Evolutionary conservation across 2,113 vertebrate species (phyloP).

Genomic region (Tiliqua scincoides): DNA sequence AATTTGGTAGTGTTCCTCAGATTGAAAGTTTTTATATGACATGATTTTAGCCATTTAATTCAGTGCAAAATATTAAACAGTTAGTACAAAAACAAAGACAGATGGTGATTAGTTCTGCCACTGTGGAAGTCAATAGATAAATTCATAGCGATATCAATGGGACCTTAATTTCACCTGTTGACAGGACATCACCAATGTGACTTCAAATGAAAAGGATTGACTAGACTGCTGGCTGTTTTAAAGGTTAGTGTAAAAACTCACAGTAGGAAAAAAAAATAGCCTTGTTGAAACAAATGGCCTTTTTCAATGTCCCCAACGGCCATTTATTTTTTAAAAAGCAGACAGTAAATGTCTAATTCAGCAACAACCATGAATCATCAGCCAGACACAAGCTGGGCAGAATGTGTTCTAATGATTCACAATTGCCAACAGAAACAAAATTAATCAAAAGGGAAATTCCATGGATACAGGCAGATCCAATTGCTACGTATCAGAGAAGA

Average conservation of each 20-base stretch:
- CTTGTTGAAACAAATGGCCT: constrained; percentile 50
- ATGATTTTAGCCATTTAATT: not conserved
- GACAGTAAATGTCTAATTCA: constrained; percentile 29
- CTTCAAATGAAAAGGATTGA: not conserved
- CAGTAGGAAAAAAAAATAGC: constrained; percentile 25
- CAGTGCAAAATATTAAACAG: too few species aligned
- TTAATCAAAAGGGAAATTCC: not conserved
- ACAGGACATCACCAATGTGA: not conserved
- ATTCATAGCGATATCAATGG: not conserved
- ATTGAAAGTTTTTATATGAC: not conserved
- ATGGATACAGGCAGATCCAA: not conserved
- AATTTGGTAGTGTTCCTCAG: not conserved
- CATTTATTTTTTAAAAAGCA: constrained; percentile 35
- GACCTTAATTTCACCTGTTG: not conserved
- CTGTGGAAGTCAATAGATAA: not conserved
- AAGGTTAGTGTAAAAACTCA: constrained; percentile 24
- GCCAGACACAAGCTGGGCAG: constrained; percentile 35
- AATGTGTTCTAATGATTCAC: not conserved
- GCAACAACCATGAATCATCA: constrained; percentile 49
- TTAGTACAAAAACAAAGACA: not conserved
- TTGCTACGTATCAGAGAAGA: constrained; percentile 32
- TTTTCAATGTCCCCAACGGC: constrained; percentile 48
- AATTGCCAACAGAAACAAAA: not conserved
- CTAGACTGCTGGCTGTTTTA: constrained; percentile 32
- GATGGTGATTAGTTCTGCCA: not conserved